A percentile compares a stretch with the other conserved stretches of the same genome.
Evolutionary conservation across 2,113 vertebrate genomes (phyloP).

Genomic region (Oreotrochilus melanogaster): DNA sequence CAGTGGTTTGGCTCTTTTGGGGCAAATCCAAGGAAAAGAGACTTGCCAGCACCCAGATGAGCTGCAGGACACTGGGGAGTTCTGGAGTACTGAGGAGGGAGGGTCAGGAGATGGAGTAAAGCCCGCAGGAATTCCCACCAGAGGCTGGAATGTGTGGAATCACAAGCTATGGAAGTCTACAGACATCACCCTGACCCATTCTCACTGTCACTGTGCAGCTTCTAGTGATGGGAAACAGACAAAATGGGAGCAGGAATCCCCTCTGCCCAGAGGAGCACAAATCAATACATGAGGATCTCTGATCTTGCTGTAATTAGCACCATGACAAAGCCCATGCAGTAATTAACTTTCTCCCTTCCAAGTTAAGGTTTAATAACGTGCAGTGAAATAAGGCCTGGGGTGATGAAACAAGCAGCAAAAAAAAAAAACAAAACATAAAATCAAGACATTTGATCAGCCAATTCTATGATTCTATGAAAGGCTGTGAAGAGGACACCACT

Average conservation of each 20-base stretch:
- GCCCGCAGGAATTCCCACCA: background rate
- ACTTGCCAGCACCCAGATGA: background rate
- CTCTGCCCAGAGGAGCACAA: background rate
- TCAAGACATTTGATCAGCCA: too few relatives aligned
- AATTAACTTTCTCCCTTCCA: conserved; percentile 60
- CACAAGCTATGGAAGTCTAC: background rate
- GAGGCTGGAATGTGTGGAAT: background rate
- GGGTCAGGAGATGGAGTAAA: background rate
- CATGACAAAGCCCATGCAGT: background rate
- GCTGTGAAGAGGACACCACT: background rate
- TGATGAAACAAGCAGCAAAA: background rate
- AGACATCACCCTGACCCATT: rapidly evolving
- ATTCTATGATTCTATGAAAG: background rate
- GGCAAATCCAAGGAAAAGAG: background rate
- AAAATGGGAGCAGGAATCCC: conserved; percentile 4
- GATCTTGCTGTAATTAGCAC: conserved; percentile 32
- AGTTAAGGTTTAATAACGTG: conserved; percentile 2
- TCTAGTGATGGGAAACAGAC: background rate
- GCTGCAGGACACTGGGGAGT: rapidly evolving
- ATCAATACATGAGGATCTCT: background rate
- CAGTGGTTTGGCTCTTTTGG: background rate
- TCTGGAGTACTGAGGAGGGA: background rate
- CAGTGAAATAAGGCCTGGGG: background rate
- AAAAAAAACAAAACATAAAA: too few relatives aligned
- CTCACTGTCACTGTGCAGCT: rapidly evolving